Evolutionary conservation across 2,888 invertebrate genomes (phyloP).

Genomic region (Bruchidius siliquastri): DNA sequence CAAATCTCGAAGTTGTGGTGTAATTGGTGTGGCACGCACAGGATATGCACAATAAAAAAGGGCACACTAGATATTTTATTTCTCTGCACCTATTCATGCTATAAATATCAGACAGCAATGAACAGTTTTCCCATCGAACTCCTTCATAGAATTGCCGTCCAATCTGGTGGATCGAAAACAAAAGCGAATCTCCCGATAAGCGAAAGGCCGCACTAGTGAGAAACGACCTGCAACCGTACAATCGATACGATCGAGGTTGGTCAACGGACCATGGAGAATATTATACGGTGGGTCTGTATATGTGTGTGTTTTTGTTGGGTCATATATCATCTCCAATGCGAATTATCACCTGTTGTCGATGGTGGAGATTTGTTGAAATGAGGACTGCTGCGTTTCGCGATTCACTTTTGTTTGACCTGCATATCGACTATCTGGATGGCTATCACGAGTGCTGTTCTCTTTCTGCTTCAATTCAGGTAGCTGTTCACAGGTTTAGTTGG

Average conservation of each 20-base stretch:
- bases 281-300: not conserved
- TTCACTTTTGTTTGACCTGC: not conserved
- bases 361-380: not conserved
- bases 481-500: too few species aligned
- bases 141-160: too few species aligned
- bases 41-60: too few species aligned
- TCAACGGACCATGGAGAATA: constrained; percentile 16
- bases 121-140: too few species aligned
- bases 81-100: too few species aligned
- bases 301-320: not conserved
- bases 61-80: too few species aligned
- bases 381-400: not conserved
- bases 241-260: constrained; percentile 15
- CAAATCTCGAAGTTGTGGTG: too few species aligned
- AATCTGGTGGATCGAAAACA: not conserved
- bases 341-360: not conserved
- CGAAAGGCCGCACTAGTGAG: constrained; percentile 8
- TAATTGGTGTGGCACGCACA: too few species aligned
- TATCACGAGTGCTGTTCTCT: too few species aligned
- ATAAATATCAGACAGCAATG: too few species aligned
- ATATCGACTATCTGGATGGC: not conserved
- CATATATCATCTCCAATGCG: not conserved
- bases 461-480: too few species aligned
- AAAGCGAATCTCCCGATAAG: not conserved
- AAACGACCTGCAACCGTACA: constrained; percentile 13